Percentiles rank a stretch among this genome's conserved stretches.
phyloP scores from a whole-genome alignment of 2,888 invertebrate genomes.

The Xanthorhoe spadicearia region DNA sequence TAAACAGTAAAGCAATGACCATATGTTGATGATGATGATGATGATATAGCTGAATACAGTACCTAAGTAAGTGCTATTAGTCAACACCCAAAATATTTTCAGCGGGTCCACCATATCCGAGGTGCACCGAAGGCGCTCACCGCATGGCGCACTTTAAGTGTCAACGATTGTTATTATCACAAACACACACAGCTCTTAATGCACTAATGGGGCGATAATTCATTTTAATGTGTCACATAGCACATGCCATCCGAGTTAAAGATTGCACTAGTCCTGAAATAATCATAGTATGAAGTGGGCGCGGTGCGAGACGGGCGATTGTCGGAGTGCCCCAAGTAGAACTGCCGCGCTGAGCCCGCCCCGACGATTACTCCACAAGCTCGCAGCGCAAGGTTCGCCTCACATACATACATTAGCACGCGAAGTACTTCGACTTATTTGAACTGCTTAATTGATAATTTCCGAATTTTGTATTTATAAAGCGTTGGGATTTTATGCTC shows the following conservation, averaged over 20 bases:
- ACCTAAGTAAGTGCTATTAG: constrained; percentile 93
- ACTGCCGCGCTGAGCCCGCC: constrained; percentile 73
- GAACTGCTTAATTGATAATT: constrained; percentile 17
- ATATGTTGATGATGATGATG: not conserved
- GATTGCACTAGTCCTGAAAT: constrained; percentile 47
- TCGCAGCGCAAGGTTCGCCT: constrained; percentile 57
- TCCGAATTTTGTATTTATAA: constrained; percentile 8
- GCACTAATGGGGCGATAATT: constrained; percentile 50
- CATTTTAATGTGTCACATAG: constrained; percentile 59
- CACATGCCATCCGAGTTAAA: constrained; percentile 53
- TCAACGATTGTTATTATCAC: constrained; percentile 60
- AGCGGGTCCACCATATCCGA: constrained; percentile 92
- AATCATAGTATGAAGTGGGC: constrained; percentile 45
- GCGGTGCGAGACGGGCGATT: constrained; percentile 66
- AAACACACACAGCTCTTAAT: constrained; percentile 49
- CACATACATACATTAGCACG: constrained; percentile 61
- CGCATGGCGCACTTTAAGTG: constrained; percentile 76
- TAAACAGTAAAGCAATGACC: no score
- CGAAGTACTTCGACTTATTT: constrained; percentile 32
- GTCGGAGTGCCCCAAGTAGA: constrained; percentile 68
- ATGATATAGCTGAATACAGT: constrained; percentile 46
- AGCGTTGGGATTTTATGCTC: not conserved
- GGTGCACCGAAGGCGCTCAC: constrained; percentile 71
- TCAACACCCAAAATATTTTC: constrained; percentile 93
- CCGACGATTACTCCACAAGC: constrained; percentile 73